Evolutionary conservation across 2,888 invertebrate genomes (phyloP).

Genomic region (Sinhomidia bicolor): DNA sequence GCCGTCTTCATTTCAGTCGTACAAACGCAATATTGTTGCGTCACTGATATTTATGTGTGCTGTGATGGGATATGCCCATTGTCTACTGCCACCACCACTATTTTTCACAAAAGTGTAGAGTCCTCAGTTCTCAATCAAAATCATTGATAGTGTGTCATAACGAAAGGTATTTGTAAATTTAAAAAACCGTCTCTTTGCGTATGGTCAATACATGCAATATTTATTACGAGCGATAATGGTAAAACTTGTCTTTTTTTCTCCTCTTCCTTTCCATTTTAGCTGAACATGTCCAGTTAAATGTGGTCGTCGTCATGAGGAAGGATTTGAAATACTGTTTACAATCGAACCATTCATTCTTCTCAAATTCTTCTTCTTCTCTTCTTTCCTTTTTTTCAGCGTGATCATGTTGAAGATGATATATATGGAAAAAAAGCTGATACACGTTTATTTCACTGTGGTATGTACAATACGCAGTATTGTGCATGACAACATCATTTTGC

Average conservation of each 20-base stretch:
- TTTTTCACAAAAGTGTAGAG: neutral
- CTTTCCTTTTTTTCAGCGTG: neutral
- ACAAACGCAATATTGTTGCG: slow-evolving; percentile 60
- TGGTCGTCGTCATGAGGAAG: neutral
- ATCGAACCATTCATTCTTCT: slow-evolving; percentile 23
- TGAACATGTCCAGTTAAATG: slow-evolving; percentile 20
- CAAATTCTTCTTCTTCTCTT: slow-evolving; percentile 1
- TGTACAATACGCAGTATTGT: slow-evolving; percentile 10
- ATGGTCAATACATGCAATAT: neutral
- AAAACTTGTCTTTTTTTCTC: neutral
- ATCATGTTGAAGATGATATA: neutral
- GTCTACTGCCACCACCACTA: neutral
- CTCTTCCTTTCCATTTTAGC: neutral
- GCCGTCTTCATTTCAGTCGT: slow-evolving; percentile 63
- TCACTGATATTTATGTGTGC: neutral
- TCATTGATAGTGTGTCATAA: neutral
- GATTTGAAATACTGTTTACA: neutral
- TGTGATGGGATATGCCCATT: slow-evolving; percentile 7
- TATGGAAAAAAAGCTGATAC: neutral
- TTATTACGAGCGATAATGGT: neutral
- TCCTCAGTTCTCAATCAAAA: neutral
- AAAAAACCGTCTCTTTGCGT: neutral
- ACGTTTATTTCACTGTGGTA: neutral
- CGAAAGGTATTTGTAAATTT: neutral
- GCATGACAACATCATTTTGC: neutral